These are phyloP conservation scores for Panagrolaimus sp. DNA, from an alignment of 1,140 invertebrate genomes.

Conservation along the genomic window DNA sequence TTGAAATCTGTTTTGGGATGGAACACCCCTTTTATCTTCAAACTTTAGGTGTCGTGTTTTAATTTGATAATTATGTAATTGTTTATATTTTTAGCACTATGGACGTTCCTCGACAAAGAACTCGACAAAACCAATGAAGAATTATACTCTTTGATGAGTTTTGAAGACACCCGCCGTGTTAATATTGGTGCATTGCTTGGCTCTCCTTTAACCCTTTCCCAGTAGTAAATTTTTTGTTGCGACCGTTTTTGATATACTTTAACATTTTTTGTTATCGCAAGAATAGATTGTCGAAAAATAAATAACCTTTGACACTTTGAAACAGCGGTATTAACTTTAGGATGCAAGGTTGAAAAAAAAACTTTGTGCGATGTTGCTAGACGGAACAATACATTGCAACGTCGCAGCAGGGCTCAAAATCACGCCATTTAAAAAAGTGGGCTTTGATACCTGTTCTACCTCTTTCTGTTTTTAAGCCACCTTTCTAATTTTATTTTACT, in stretches of 20 bases:
- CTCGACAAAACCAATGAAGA: slow-evolving; percentile 31
- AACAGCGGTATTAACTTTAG: no score
- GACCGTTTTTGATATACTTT: neutral
- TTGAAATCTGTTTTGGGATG: slow-evolving; percentile 25
- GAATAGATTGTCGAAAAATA: no score
- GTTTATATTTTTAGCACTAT: slow-evolving; percentile 17
- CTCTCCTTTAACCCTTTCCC: neutral
- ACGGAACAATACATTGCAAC: no score
- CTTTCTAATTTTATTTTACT: no score
- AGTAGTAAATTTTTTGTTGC: neutral
- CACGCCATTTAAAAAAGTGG: no score
- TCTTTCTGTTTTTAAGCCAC: no score
- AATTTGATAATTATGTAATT: no score
- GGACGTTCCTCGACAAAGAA: slow-evolving; percentile 35
- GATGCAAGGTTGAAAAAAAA: no score
- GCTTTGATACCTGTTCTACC: no score
- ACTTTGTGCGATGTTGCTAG: no score
- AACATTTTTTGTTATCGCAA: neutral
- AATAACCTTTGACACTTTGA: no score
- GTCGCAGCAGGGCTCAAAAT: no score
- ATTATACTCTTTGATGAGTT: slow-evolving; percentile 19
- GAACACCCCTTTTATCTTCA: slow-evolving; percentile 30
- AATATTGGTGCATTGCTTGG: neutral
- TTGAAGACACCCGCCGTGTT: neutral
- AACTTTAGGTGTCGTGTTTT: neutral